These are phyloP conservation scores for Cyprinus carpio DNA, from an alignment of 2,113 vertebrate species.

Conservation along the genomic window DNA sequence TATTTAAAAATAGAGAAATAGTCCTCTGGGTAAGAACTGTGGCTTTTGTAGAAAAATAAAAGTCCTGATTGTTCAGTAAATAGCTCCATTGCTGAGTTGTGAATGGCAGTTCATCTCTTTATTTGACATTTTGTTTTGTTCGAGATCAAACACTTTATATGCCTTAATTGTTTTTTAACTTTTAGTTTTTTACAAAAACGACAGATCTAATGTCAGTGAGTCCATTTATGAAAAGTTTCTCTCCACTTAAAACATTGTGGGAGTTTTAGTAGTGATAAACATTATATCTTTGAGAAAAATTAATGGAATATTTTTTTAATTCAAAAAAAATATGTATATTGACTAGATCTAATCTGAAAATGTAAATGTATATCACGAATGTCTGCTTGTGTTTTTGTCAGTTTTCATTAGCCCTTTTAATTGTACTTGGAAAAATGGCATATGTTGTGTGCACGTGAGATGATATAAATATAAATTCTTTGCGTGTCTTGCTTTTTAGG, in stretches of 20 bases:
- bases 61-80: neutral
- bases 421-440: neutral
- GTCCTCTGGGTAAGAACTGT: neutral
- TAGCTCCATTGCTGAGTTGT: neutral
- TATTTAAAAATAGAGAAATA: neutral
- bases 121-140: neutral
- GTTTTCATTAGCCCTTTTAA: neutral
- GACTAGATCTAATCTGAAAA: neutral
- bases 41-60: neutral
- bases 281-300: too few relatives aligned
- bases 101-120: neutral
- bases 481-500: slow-evolving; percentile 79
- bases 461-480: slow-evolving; percentile 34
- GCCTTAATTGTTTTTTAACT: neutral
- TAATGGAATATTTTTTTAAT: neutral
- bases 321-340: neutral
- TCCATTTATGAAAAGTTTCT: too few relatives aligned
- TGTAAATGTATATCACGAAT: too few relatives aligned
- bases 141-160: neutral
- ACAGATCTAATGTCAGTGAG: too few relatives aligned
- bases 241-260: too few relatives aligned
- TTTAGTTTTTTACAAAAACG: neutral
- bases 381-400: neutral
- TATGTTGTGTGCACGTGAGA: too few relatives aligned
- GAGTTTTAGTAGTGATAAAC: too few relatives aligned